phyloP scores from a whole-genome alignment of 2,113 vertebrate species.

The human region GRCh38 chr3:113249501-113250000 shows the following conservation, averaged over 20 bases:
- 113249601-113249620: not conserved
- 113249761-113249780: slow-evolving; percentile 82
- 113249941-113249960: not conserved
- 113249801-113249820: slow-evolving; percentile 73
- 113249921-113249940: not conserved
- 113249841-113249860: slow-evolving; percentile 67
- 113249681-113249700: not conserved
- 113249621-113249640: not conserved
- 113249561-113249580: not conserved
- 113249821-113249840: slow-evolving; percentile 63
- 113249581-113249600: accelerated
- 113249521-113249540: not conserved
- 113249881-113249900: slow-evolving; percentile 80
- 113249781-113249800: slow-evolving; percentile 62
- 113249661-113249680: accelerated
- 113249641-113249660: not conserved
- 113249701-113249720: not conserved
- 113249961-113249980: not conserved
- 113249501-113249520: not conserved
- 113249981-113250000: not conserved
- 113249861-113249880: slow-evolving; percentile 72
- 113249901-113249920: slow-evolving; percentile 73
- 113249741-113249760: slow-evolving; percentile 22
- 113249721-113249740: not conserved
- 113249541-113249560: not conserved